Evolutionary conservation across 2,113 vertebrate species (phyloP).

Genomic region (Chlorodrepanis virens): DNA sequence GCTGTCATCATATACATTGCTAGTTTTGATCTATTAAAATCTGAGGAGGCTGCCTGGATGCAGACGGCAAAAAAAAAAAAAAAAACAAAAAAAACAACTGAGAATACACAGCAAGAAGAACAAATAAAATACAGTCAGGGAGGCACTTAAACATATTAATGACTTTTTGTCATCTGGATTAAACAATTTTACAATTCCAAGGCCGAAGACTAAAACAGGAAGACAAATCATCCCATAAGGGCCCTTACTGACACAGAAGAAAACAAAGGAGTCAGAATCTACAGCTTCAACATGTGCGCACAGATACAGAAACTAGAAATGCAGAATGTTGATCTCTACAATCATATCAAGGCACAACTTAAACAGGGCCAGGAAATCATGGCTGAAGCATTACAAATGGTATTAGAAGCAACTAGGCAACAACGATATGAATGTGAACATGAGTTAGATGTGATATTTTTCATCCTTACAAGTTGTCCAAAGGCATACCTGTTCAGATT

Average conservation of each 20-base stretch:
- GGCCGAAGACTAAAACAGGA: not conserved
- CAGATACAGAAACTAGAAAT: not conserved
- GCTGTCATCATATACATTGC: not conserved
- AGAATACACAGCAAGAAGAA: not conserved
- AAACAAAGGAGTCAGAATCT: not conserved
- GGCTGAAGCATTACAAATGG: not conserved
- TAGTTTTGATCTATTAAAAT: not conserved
- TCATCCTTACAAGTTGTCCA: not conserved
- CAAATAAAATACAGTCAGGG: not conserved
- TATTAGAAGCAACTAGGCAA: not conserved
- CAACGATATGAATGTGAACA: not conserved
- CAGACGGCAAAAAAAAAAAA: not conserved
- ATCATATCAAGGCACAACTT: not conserved
- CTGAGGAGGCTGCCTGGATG: not conserved
- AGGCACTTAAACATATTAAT: not conserved
- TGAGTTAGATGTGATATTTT: not conserved
- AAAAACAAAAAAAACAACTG: not conserved
- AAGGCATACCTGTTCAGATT: not conserved
- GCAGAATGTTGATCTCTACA: not conserved
- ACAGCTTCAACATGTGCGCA: not conserved
- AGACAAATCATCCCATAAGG: not conserved
- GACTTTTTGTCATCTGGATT: not conserved
- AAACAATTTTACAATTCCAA: not conserved
- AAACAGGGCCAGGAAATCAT: not conserved
- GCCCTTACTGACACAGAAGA: not conserved